Base-by-base conservation (phyloP, 2,888 invertebrate species). In the Drosophila paranaensis region DNA sequence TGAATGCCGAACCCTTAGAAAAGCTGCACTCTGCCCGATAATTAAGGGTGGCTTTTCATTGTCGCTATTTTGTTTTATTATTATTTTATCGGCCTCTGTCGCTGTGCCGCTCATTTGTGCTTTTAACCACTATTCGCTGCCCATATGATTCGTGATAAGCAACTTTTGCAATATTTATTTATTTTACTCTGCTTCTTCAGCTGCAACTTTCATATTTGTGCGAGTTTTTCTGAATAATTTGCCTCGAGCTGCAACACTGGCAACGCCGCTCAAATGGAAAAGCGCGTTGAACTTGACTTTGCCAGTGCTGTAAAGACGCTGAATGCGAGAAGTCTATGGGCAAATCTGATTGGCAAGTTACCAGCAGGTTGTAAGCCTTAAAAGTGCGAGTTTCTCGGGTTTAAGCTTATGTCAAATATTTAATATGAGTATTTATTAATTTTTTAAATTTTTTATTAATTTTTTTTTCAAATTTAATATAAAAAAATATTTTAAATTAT, bases 1-100 rank as follows among this genome's bases (percentile, higher is more conserved):
- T 91, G 89, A 71, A 58, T 27, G 50, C 13, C 62, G 79, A 80
- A 86, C 88, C 83, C 83, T 74, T 78, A 81, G 33, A 70, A 87
- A 88, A 81, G 85, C 89, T 79, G 61, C 48, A 50, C 48, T 46
- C 37, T 35, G 54, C 50, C 6, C 54, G 51, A 25, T 14, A 50
- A 50, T 33, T 65, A 63, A 46, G 82, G 82, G 83, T 86, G 46
- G 33, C 42, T 72, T 77, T 58, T 20, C 13, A 13, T 20, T 48
- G 11, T 30, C n/a, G 9, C 6, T 33, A 2, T 6, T 48, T 40
- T 25, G 14, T 27, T n/a, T 0, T 50, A 33, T 33, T 33, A 6
- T n/a, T 39, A 30, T 42, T 16, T 11, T 56, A 43, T 56, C 55
- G 33, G 42, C 33, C 11, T 9, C 33, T 20, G 20, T 6, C 20